A percentile compares a stretch with the other conserved stretches of the same genome.
These are phyloP conservation scores for Lepus oiostolus DNA, from an alignment of 2,797 vertebrate species.

Conservation along the genomic window DNA sequence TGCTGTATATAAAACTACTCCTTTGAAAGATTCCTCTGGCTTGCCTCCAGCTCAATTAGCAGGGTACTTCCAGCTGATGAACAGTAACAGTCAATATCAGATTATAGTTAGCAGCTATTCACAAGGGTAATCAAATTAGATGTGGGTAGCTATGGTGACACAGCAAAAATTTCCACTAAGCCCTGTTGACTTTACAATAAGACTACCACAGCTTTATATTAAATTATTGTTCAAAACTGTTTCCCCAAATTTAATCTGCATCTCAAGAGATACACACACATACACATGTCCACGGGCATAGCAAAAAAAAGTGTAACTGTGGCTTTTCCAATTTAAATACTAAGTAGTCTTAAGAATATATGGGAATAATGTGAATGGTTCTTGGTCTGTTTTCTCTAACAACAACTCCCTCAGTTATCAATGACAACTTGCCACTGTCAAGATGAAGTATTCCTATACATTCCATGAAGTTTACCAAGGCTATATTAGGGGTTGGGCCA, in stretches of 20 bases:
- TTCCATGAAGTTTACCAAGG: conserved; percentile 30
- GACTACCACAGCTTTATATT: conserved; percentile 64
- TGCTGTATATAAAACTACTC: conserved; percentile 78
- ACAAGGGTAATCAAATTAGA: conserved; percentile 81
- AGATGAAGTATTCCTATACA: not conserved
- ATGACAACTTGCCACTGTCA: not conserved
- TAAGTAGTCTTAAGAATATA: conserved; percentile 21
- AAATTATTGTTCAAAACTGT: conserved; percentile 77
- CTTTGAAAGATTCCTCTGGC: conserved; percentile 84
- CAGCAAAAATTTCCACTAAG: conserved; percentile 74
- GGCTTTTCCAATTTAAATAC: conserved; percentile 70
- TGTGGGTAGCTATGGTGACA: conserved; percentile 78
- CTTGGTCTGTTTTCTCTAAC: not conserved
- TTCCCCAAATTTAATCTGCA: conserved; percentile 75
- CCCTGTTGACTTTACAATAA: conserved; percentile 67
- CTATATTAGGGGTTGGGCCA: not conserved
- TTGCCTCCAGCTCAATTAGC: conserved; percentile 84
- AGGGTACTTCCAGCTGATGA: conserved; percentile 78
- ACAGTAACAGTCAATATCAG: conserved; percentile 83
- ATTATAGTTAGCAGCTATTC: conserved; percentile 82
- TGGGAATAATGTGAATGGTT: conserved; percentile 1
- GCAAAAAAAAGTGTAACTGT: conserved; percentile 59
- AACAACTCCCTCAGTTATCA: conserved; percentile 15
- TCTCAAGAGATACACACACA: conserved; percentile 73
- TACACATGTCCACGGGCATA: conserved; percentile 53